phyloP scores from a whole-genome alignment of 1,140 invertebrate genomes.

The Euwallacea fornicatus region DNA sequence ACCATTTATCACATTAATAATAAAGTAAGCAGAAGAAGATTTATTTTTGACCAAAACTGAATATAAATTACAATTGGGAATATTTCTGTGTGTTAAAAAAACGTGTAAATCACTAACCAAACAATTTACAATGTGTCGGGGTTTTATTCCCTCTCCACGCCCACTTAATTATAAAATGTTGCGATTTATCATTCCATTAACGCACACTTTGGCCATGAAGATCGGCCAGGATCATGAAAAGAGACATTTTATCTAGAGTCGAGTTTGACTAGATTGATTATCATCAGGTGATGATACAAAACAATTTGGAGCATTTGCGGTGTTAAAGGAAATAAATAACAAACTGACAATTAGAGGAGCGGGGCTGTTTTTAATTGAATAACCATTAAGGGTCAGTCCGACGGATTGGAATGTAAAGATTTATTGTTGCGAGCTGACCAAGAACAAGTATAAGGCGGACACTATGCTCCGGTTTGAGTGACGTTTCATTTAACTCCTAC shows the following conservation, averaged over 20 bases:
- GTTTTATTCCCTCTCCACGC: background rate
- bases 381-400: conserved; percentile 37
- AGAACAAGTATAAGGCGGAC: conserved; percentile 51
- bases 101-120: background rate
- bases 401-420: conserved; percentile 44
- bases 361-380: conserved; percentile 40
- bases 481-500: conserved; percentile 54
- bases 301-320: conserved; percentile 9
- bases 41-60: background rate
- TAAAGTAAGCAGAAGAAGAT: background rate
- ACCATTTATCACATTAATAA: background rate
- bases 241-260: too few species aligned
- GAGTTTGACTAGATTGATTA: too few species aligned
- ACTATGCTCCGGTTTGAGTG: conserved; percentile 51
- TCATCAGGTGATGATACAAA: background rate
- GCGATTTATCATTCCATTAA: too few species aligned
- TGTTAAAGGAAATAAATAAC: conserved; percentile 33
- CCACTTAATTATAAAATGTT: too few species aligned
- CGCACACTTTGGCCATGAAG: too few species aligned
- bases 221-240: too few species aligned
- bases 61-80: conserved; percentile 1
- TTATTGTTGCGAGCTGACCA: conserved; percentile 51
- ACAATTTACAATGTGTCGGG: background rate
- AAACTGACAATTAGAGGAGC: conserved; percentile 32
- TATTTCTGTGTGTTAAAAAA: background rate